phyloP scores from a whole-genome alignment of 2,113 vertebrate genomes.

The Stomatorhinus ivindoensis region DNA sequence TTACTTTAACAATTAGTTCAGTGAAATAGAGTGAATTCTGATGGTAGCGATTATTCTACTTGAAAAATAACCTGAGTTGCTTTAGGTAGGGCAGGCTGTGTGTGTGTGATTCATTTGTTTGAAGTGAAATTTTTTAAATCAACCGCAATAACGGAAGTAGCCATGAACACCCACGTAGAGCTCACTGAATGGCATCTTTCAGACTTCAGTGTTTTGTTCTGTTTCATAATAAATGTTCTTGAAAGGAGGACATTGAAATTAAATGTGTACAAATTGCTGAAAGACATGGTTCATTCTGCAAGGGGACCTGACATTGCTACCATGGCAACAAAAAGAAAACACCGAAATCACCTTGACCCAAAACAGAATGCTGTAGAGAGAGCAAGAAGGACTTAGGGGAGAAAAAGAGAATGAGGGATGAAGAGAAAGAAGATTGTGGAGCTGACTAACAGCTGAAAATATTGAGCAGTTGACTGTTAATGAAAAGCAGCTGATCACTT shows the following conservation, averaged over 20 bases:
- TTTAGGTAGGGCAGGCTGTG: neutral
- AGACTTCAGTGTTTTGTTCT: neutral
- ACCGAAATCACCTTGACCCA: neutral
- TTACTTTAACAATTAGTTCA: neutral
- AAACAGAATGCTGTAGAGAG: neutral
- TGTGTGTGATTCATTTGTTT: neutral
- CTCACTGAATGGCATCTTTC: neutral
- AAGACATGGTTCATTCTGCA: neutral
- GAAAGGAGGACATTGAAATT: neutral
- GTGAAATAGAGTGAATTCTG: neutral
- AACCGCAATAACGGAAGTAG: neutral
- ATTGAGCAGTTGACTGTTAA: neutral
- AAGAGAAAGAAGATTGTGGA: neutral
- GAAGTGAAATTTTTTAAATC: neutral
- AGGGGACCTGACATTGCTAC: neutral
- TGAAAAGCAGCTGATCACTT: neutral
- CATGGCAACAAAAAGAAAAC: neutral
- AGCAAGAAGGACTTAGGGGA: neutral
- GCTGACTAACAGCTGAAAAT: neutral
- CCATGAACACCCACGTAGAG: neutral
- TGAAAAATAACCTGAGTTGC: neutral
- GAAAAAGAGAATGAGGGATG: neutral
- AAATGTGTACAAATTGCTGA: neutral
- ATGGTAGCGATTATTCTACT: neutral
- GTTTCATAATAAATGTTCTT: neutral